Percentiles rank a stretch among this genome's conserved stretches.
These are phyloP conservation scores for Sceloporus tristichus DNA, from an alignment of 2,113 vertebrate species.

Conservation along the genomic window DNA sequence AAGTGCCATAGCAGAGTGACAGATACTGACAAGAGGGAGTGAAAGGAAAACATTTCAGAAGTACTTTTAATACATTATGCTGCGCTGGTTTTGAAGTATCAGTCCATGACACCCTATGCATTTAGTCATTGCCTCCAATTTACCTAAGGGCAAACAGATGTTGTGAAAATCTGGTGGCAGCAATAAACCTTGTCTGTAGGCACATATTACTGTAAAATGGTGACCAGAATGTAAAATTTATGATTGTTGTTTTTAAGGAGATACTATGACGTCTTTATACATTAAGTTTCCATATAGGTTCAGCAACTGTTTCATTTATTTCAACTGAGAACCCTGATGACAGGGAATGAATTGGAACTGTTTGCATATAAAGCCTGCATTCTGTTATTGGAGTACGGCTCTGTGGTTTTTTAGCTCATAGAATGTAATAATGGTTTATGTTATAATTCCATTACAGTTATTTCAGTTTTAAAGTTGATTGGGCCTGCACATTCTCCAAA, in stretches of 20 bases:
- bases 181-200: too few relatives aligned
- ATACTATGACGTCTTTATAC: background rate
- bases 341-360: background rate
- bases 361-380: background rate
- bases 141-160: too few relatives aligned
- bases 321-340: background rate
- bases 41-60: too few relatives aligned
- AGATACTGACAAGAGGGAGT: too few relatives aligned
- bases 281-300: background rate
- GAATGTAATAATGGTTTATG: background rate
- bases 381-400: background rate
- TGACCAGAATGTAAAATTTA: too few relatives aligned
- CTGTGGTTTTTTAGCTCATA: background rate
- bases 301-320: background rate
- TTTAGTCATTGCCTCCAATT: too few relatives aligned
- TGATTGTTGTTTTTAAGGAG: too few relatives aligned
- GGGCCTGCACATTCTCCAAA: background rate
- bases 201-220: too few relatives aligned
- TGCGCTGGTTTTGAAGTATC: too few relatives aligned
- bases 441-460: background rate
- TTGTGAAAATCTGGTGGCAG: too few relatives aligned
- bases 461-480: conserved; percentile 7
- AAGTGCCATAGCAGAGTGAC: background rate
- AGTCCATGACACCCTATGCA: too few relatives aligned
- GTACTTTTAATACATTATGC: too few relatives aligned